Evolutionary conservation across 2,888 invertebrate species (phyloP).

Genomic region (Allygus modestus): DNA sequence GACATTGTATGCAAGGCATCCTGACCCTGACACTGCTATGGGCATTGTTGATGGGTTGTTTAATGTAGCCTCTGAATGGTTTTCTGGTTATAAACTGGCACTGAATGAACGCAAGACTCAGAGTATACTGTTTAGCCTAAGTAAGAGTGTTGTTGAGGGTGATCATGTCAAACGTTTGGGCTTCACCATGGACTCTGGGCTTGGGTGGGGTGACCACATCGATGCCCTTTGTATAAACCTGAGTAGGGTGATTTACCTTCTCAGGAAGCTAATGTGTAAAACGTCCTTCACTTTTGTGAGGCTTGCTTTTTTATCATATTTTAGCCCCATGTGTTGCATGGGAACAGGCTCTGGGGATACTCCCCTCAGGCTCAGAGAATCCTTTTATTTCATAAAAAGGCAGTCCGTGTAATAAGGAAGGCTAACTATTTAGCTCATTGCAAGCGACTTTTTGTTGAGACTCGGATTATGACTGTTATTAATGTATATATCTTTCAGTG

Average conservation of each 20-base stretch:
- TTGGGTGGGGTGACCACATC: slow-evolving; percentile 8
- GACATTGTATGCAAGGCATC: not conserved
- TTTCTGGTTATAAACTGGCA: not conserved
- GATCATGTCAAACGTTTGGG: not conserved
- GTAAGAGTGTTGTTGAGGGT: not conserved
- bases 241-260: slow-evolving; percentile 1
- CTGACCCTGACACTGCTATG: not conserved
- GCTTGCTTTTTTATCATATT: not conserved
- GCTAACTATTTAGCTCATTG: not conserved
- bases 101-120: slow-evolving; percentile 25
- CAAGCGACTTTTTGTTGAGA: slow-evolving; percentile 23
- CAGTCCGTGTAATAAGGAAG: not conserved
- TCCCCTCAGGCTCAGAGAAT: slow-evolving; percentile 9
- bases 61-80: not conserved
- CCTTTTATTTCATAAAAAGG: not conserved
- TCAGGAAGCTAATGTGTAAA: not conserved
- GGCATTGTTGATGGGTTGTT: not conserved
- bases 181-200: not conserved
- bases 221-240: not conserved
- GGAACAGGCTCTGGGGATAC: not conserved
- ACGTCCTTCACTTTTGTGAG: not conserved
- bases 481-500: slow-evolving; percentile 33
- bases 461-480: not conserved
- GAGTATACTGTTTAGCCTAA: not conserved
- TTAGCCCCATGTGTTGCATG: slow-evolving; percentile 6